These are phyloP conservation scores for Drosophila limbata DNA, from an alignment of 2,888 invertebrate genomes.

Conservation along the genomic window DNA sequence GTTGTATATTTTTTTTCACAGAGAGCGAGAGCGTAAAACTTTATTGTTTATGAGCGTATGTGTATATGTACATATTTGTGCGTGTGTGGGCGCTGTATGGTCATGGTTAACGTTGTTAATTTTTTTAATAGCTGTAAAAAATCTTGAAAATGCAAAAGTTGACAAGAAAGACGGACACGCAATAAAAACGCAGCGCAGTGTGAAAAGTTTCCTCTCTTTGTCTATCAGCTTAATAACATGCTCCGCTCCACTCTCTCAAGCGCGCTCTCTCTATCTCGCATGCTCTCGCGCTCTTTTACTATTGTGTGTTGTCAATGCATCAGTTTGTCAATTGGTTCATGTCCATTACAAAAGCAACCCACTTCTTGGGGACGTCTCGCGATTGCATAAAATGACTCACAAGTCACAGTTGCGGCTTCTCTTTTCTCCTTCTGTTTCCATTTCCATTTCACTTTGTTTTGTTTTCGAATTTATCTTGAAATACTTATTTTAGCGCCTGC, in stretches of 20 bases:
- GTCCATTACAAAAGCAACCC: conserved; percentile 60
- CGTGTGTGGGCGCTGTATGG: conserved; percentile 62
- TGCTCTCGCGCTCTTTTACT: conserved; percentile 20
- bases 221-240: conserved; percentile 6
- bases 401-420: conserved; percentile 50
- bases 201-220: conserved; percentile 34
- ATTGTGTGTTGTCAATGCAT: conserved; percentile 56
- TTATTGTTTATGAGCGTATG: conserved; percentile 20
- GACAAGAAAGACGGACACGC: conserved; percentile 58
- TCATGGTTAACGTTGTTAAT: conserved; percentile 53
- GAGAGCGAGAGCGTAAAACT: conserved; percentile 61
- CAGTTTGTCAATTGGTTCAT: conserved; percentile 59
- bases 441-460: conserved; percentile 51
- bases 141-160: conserved; percentile 70
- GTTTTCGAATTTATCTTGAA: conserved; percentile 41
- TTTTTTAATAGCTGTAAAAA: conserved; percentile 59
- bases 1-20: conserved; percentile 46
- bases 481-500: conserved; percentile 26
- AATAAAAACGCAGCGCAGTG: conserved; percentile 58
- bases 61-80: conserved; percentile 21
- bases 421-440: conserved; percentile 11
- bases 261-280: conserved; percentile 11
- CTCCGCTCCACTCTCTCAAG: conserved; percentile 10
- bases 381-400: conserved; percentile 78
- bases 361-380: conserved; percentile 35